Conservation (phyloP, 2,797 vertebrate genomes). For the Gobionotothen gibberifrons region DNA sequence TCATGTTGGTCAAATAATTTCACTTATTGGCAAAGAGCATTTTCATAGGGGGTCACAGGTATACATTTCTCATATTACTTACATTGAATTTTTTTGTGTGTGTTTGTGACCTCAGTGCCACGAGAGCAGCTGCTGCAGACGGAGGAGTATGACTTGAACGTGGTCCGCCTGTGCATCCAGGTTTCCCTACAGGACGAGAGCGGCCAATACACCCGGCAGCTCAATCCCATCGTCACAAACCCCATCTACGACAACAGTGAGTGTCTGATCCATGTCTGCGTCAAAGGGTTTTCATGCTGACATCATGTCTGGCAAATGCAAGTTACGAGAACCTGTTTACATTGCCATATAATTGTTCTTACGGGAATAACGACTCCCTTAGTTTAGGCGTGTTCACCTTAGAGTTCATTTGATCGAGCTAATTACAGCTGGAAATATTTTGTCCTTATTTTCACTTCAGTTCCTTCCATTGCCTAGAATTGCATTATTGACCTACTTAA, state of each 20-base stretch:
- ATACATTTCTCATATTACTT: not conserved
- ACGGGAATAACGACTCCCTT: not conserved
- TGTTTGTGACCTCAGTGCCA: constrained; percentile 83
- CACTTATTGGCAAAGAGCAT: not conserved
- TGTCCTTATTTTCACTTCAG: not conserved
- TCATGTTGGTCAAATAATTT: not conserved
- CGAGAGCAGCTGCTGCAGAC: constrained; percentile 92
- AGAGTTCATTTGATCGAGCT: not conserved
- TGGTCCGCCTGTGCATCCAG: constrained; percentile 97
- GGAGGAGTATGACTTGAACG: constrained; percentile 96
- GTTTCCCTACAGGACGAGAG: constrained; percentile 91
- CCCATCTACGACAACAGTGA: constrained; percentile 95
- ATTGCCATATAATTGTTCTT: not conserved
- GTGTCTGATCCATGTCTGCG: constrained; percentile 14
- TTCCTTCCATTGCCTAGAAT: not conserved
- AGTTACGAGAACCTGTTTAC: not conserved
- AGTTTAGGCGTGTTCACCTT: constrained; percentile 13
- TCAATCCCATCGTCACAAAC: constrained; percentile 93
- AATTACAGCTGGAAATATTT: not conserved
- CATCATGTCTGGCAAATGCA: not conserved
- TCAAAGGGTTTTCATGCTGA: not conserved
- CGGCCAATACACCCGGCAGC: constrained; percentile 85
- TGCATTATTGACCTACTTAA: not conserved
- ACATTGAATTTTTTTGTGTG: not conserved
- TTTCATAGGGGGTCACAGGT: not conserved